These are phyloP conservation scores for Hydropsyche betteni DNA, from an alignment of 2,888 invertebrate genomes.

Conservation along the genomic window DNA sequence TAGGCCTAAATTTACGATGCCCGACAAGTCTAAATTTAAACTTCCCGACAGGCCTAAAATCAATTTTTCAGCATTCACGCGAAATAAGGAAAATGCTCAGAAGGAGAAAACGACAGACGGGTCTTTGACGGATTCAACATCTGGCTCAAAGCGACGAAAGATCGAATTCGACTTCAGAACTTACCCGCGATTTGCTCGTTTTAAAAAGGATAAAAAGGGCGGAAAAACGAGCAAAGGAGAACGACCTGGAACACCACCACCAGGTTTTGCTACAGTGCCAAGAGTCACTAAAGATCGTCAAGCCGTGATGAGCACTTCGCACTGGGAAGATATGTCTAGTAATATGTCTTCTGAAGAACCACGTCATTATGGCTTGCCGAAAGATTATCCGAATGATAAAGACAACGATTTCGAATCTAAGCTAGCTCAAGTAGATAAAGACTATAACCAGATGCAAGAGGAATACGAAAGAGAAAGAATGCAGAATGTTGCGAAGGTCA, in stretches of 20 bases:
- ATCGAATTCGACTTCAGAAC: slow-evolving; percentile 80
- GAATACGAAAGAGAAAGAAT: slow-evolving; percentile 67
- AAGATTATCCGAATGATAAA: slow-evolving; percentile 51
- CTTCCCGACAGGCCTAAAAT: slow-evolving; percentile 68
- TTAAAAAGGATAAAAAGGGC: slow-evolving; percentile 67
- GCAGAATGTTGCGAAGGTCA: slow-evolving; percentile 58
- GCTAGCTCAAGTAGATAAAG: slow-evolving; percentile 60
- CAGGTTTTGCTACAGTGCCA: slow-evolving; percentile 74
- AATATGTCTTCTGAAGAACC: slow-evolving; percentile 65
- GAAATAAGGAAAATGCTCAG: slow-evolving; percentile 63
- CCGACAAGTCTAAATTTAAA: slow-evolving; percentile 67
- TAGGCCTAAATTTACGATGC: slow-evolving; percentile 70
- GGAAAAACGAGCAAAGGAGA: slow-evolving; percentile 65
- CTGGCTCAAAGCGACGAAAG: slow-evolving; percentile 66
- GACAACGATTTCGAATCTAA: slow-evolving; percentile 56
- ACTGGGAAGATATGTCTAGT: slow-evolving; percentile 52
- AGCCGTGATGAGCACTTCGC: slow-evolving; percentile 42
- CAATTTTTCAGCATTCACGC: slow-evolving; percentile 70
- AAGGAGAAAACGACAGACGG: slow-evolving; percentile 59
- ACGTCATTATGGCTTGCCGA: slow-evolving; percentile 55
- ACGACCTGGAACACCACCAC: slow-evolving; percentile 69
- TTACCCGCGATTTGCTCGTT: slow-evolving; percentile 81
- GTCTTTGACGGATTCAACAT: slow-evolving; percentile 65
- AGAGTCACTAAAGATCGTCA: slow-evolving; percentile 60
- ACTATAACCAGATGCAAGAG: slow-evolving; percentile 67